These are phyloP conservation scores for Phainopepla nitens DNA, from an alignment of 2,113 vertebrate species.

Conservation along the genomic window DNA sequence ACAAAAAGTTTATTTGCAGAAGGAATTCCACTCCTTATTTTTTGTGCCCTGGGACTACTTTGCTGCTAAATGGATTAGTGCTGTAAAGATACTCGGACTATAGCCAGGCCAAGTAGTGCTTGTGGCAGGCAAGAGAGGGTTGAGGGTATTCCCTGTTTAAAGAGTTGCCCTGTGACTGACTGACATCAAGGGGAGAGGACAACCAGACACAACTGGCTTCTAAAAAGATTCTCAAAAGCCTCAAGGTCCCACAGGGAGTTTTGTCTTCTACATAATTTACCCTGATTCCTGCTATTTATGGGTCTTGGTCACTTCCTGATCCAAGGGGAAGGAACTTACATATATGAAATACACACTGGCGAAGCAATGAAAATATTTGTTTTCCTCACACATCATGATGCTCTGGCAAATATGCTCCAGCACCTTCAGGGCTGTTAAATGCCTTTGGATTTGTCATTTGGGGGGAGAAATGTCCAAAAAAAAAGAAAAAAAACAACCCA, in stretches of 20 bases:
- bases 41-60: not conserved
- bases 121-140: not conserved
- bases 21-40: not conserved
- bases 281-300: not conserved
- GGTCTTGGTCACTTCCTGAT: not conserved
- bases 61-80: not conserved
- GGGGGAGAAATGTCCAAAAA: not conserved
- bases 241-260: not conserved
- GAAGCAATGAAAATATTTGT: not conserved
- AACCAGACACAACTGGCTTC: not conserved
- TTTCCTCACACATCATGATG: not conserved
- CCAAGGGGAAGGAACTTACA: not conserved
- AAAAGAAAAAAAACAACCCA: conserved; percentile 11
- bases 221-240: not conserved
- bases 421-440: not conserved
- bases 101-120: not conserved
- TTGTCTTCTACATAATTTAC: not conserved
- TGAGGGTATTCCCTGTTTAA: not conserved
- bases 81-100: not conserved
- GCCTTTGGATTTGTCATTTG: not conserved
- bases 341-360: not conserved
- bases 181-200: not conserved
- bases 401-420: not conserved
- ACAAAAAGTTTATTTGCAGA: not conserved
- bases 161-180: not conserved